Percentiles rank a stretch among this genome's conserved stretches.
Evolutionary conservation across 92 coral and sea anemone genomes (phyloP).

Genomic region (Epizoanthus rinbou): DNA sequence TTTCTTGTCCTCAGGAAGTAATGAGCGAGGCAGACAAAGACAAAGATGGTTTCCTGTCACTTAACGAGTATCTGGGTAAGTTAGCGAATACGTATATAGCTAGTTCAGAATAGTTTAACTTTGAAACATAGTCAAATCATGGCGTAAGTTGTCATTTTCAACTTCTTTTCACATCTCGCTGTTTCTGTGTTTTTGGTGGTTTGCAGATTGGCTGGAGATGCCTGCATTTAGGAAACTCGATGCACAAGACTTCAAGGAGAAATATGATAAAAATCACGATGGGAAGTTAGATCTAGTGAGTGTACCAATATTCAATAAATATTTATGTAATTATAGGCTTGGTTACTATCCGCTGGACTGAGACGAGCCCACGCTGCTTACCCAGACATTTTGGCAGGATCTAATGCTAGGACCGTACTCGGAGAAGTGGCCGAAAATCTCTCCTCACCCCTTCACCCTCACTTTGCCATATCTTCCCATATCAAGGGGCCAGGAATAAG

Average conservation of each 20-base stretch:
- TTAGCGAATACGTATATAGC: neutral
- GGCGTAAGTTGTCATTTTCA: too few species aligned
- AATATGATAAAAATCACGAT: constrained; percentile 80
- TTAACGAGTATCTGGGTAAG: constrained; percentile 79
- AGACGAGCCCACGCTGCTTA: too few species aligned
- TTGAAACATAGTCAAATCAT: too few species aligned
- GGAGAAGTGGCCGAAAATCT: too few species aligned
- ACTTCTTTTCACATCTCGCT: neutral
- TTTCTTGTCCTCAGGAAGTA: constrained; percentile 55
- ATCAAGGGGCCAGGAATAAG: too few species aligned
- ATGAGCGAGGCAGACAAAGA: constrained; percentile 79
- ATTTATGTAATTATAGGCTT: neutral
- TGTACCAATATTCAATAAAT: neutral
- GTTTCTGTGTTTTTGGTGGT: neutral
- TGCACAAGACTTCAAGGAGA: constrained; percentile 60
- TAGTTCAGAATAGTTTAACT: too few species aligned
- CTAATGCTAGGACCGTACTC: too few species aligned
- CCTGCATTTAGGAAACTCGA: constrained; percentile 77
- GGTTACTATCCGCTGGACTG: too few species aligned
- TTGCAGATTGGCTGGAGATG: constrained; percentile 75
- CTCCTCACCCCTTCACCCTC: too few species aligned
- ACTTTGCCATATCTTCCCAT: too few species aligned
- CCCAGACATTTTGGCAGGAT: too few species aligned
- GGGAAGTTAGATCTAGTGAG: constrained; percentile 86
- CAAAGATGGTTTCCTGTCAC: constrained; percentile 77